Conservation (phyloP, 2,113 vertebrate genomes). For the Pterophyllum scalare region DNA sequence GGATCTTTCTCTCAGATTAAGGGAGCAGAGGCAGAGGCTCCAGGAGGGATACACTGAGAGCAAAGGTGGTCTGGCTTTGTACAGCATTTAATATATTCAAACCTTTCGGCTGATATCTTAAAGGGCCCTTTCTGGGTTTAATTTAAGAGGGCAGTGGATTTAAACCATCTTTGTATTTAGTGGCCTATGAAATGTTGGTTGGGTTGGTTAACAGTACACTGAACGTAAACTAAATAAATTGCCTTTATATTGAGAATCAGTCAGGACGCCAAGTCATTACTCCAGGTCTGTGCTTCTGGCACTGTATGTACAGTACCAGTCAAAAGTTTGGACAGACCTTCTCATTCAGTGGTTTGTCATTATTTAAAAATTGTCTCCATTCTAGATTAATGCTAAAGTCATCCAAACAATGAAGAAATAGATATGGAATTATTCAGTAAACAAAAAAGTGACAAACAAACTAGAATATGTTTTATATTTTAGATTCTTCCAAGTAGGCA, state of each 20-base stretch:
- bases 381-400: too few species aligned
- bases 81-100: conserved; percentile 49
- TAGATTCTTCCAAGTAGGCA: too few species aligned
- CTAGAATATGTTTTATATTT: too few species aligned
- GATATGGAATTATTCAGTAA: too few species aligned
- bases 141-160: background rate
- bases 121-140: background rate
- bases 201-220: background rate
- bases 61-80: conserved; percentile 50
- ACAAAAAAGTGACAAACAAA: too few species aligned
- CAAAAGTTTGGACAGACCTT: too few species aligned
- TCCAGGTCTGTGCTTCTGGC: background rate
- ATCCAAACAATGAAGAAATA: too few species aligned
- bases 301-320: background rate
- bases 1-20: conserved; percentile 59
- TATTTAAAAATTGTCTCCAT: too few species aligned
- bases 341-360: too few species aligned
- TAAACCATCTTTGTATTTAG: background rate
- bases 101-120: conserved; percentile 28
- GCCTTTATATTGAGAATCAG: conserved; percentile 4
- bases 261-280: conserved; percentile 18
- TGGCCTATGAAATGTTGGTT: background rate
- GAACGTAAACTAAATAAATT: background rate
- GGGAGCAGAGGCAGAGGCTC: conserved; percentile 17
- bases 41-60: conserved; percentile 38